phyloP scores from a whole-genome alignment of 2,888 invertebrate species.

The Drosophila flavopinicola region DNA sequence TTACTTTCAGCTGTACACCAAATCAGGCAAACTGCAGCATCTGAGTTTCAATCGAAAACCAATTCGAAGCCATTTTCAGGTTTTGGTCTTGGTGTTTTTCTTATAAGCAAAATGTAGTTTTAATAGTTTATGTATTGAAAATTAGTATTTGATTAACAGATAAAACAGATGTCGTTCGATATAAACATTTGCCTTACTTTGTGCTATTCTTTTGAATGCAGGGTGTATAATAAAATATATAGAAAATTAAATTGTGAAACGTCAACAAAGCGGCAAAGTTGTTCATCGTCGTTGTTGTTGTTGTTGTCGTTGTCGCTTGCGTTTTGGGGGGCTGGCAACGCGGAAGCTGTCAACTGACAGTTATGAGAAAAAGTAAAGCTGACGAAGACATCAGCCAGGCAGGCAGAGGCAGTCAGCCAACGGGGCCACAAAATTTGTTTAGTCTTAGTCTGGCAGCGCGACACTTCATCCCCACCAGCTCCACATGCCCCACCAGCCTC shows the following conservation, averaged over 20 bases:
- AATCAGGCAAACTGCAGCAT: no score
- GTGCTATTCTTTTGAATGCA: neutral
- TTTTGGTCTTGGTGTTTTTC: no score
- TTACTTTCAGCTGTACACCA: no score
- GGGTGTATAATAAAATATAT: slow-evolving; percentile 27
- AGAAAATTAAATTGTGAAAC: slow-evolving; percentile 35
- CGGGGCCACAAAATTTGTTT: slow-evolving; percentile 71
- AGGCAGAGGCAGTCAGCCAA: slow-evolving; percentile 26
- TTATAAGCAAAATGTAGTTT: no score
- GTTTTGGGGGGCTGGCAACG: slow-evolving; percentile 48
- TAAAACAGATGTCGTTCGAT: no score
- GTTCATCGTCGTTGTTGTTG: slow-evolving; percentile 17
- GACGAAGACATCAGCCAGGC: slow-evolving; percentile 72
- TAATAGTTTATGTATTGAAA: no score
- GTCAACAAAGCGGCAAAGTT: slow-evolving; percentile 63
- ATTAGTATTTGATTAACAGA: no score
- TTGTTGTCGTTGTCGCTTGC: neutral
- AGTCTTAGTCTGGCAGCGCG: slow-evolving; percentile 65
- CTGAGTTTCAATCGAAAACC: no score
- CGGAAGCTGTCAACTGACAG: slow-evolving; percentile 75
- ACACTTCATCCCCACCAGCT: no score
- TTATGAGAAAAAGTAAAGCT: slow-evolving; percentile 78
- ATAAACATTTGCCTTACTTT: neutral
- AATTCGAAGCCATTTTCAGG: no score
- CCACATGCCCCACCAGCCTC: neutral